Evolutionary conservation across 2,888 invertebrate genomes (phyloP), one percentile per base, ranked within the genome.

Genomic region (Hemistola chrysoprasaria): DNA sequence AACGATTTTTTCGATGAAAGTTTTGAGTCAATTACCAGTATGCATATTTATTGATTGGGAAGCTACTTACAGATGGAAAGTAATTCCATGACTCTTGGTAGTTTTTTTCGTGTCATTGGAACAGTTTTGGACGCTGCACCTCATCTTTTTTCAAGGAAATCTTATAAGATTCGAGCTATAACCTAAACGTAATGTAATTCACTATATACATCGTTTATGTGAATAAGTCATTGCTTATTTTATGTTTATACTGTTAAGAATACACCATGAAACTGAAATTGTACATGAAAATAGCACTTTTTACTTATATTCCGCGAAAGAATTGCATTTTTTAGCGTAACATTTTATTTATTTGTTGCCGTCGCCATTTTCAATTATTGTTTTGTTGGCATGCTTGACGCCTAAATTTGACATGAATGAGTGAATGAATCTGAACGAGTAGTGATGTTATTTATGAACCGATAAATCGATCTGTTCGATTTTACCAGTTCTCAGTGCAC

Each of bases 81-180:
- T 80, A 28, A 83, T 74, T 46, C 78, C 82, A 58, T 78, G 62
- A 40, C 63, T 62, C 62, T 78, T 82, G 0, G 69, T 68, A 3
- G 63, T 70, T 36, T 52, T 62, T 39, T 70, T 75, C 0, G 78
- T 73, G 35, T 80, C 78, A 47, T 77, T 81, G 1, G 25, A 56
- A 53, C 83, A 83, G 45, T 69, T 71, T 25, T 56, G 70, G 1
- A 81, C 81, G 51, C 78, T 70, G 53, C 83, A 83, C 64, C 74
- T 59, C 83, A 83, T 83, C 41, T 42, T 69, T 40, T 30, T 6
- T 6, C 8, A 28, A 8, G 20, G 28, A 36, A 36, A 23, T 28
- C 34, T 22, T 30, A 23, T 3, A 20, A 31, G 31, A 24, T 26
- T 11, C 3, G 6, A n/a, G n/a, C n/a, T n/a, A n/a, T n/a, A n/a